phyloP scores from a whole-genome alignment of 2,797 vertebrate genomes.

The Epinephelus awoara region DNA sequence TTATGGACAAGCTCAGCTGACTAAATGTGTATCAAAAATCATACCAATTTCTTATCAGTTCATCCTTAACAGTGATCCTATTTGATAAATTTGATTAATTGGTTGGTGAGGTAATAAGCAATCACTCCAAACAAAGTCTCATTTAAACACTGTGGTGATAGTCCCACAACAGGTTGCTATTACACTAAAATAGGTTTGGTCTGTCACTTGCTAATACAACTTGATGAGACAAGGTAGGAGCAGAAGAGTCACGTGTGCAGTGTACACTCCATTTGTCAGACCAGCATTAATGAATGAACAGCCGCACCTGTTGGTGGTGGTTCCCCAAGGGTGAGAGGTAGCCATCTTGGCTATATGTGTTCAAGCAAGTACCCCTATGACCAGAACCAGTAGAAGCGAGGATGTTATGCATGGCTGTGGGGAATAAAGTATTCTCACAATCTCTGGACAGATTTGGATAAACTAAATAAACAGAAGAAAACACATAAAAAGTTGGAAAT shows the following conservation, averaged over 20 bases:
- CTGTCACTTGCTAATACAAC: background rate
- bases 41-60: background rate
- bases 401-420: background rate
- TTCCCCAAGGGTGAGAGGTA: constrained; percentile 24
- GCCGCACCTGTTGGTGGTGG: too few species aligned
- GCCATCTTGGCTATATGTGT: constrained; percentile 44
- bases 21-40: background rate
- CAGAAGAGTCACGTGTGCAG: background rate
- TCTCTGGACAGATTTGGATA: background rate
- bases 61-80: background rate
- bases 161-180: background rate
- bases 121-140: background rate
- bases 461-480: background rate
- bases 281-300: background rate
- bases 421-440: background rate
- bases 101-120: background rate
- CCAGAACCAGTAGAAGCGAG: background rate
- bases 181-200: background rate
- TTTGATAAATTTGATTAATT: background rate
- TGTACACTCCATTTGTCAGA: background rate
- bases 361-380: background rate
- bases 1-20: background rate
- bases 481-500: background rate
- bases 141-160: constrained; percentile 10
- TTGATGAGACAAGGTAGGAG: background rate